These are phyloP conservation scores for Drosophila arawakana DNA, from an alignment of 1,140 invertebrate species.

Conservation along the genomic window DNA sequence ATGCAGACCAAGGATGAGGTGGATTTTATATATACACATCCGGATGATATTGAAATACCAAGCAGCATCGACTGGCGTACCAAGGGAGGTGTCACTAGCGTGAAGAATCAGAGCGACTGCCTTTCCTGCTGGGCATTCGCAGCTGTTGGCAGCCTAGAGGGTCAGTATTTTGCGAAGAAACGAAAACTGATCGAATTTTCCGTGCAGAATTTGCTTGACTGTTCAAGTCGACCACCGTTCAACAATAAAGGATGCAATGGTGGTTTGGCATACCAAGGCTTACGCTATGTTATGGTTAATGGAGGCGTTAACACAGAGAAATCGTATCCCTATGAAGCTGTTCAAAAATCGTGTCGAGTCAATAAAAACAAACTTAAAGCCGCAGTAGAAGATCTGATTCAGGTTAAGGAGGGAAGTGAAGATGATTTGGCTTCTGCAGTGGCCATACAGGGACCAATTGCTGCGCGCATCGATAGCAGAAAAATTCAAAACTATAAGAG, in stretches of 20 bases:
- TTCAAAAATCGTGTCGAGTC: constrained; percentile 84
- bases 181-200: constrained; percentile 90
- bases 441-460: constrained; percentile 13
- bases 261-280: constrained; percentile 89
- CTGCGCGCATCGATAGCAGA: neutral
- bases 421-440: constrained; percentile 86
- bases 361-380: constrained; percentile 14
- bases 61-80: constrained; percentile 8
- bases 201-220: constrained; percentile 96
- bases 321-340: constrained; percentile 90
- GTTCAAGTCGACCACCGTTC: constrained; percentile 87
- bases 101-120: constrained; percentile 95
- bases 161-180: constrained; percentile 87
- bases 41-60: neutral
- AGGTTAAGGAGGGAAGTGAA: constrained; percentile 88
- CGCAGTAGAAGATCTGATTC: constrained; percentile 77
- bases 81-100: constrained; percentile 92
- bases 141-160: constrained; percentile 92
- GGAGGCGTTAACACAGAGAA: constrained; percentile 88
- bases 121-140: constrained; percentile 92
- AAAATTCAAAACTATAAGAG: neutral
- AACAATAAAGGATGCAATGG: constrained; percentile 94
- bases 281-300: constrained; percentile 92
- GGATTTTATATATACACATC: neutral
- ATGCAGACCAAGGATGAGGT: neutral